phyloP scores from a whole-genome alignment of 2,113 vertebrate species.

The Entomyzon cyanotis region DNA sequence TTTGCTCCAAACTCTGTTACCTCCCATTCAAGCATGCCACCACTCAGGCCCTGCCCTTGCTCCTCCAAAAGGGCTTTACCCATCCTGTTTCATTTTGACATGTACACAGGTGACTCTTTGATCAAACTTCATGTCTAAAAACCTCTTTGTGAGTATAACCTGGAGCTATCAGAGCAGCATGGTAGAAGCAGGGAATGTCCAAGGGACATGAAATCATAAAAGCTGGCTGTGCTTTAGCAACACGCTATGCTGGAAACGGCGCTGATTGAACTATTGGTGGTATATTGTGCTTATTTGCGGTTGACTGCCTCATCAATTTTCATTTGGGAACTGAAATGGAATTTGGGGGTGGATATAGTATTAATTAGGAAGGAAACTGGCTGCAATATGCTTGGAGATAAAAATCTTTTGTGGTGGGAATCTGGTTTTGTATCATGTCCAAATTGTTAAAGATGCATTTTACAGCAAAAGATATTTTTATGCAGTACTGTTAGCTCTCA shows the following conservation, averaged over 20 bases:
- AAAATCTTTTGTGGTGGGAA: slow-evolving; percentile 65
- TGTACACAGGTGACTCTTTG: background rate
- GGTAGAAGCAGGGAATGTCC: background rate
- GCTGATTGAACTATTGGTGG: slow-evolving; percentile 22
- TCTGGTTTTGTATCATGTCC: slow-evolving; percentile 58
- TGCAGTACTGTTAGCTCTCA: slow-evolving; percentile 33
- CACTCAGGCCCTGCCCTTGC: background rate
- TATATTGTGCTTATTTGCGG: slow-evolving; percentile 38
- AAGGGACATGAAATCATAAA: background rate
- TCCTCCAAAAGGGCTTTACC: background rate
- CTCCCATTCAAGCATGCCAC: background rate
- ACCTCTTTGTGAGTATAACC: background rate
- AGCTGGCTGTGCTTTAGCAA: background rate
- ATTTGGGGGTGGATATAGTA: slow-evolving; percentile 63
- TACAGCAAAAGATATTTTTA: slow-evolving; percentile 62
- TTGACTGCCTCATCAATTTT: slow-evolving; percentile 71
- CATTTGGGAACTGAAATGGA: slow-evolving; percentile 62
- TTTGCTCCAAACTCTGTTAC: background rate
- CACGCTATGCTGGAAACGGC: background rate
- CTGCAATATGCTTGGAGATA: slow-evolving; percentile 64
- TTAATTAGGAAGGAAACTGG: slow-evolving; percentile 74
- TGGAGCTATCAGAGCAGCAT: background rate
- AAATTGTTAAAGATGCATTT: slow-evolving; percentile 68
- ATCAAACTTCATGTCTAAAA: slow-evolving; percentile 7
- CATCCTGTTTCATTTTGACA: background rate